phyloP scores from a whole-genome alignment of 2,888 invertebrate species.

The Ctena decussata region DNA sequence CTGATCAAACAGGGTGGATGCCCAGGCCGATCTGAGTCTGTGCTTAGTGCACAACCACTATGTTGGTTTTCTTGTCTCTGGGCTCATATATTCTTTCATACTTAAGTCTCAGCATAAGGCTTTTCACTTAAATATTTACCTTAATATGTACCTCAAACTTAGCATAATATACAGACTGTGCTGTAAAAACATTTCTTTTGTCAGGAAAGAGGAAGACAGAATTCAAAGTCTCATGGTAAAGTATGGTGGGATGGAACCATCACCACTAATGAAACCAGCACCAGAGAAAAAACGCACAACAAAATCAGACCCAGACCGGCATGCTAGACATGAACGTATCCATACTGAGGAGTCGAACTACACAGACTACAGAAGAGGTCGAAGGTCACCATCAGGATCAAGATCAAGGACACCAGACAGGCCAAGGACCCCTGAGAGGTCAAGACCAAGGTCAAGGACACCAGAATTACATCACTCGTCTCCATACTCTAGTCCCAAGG shows the following conservation, averaged over 20 bases:
- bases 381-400: conserved; percentile 40
- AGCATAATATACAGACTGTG: too few species aligned
- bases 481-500: conserved; percentile 41
- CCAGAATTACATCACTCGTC: conserved; percentile 40
- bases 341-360: conserved; percentile 49
- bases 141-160: too few species aligned
- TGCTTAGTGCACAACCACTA: too few species aligned
- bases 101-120: too few species aligned
- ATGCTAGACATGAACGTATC: conserved; percentile 27
- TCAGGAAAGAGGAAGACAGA: conserved; percentile 58
- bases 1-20: too few species aligned
- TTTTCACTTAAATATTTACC: too few species aligned
- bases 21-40: too few species aligned
- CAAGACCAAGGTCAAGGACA: conserved; percentile 42
- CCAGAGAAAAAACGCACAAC: conserved; percentile 30
- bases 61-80: too few species aligned
- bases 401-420: conserved; percentile 55
- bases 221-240: conserved; percentile 38
- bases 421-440: conserved; percentile 42
- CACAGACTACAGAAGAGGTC: conserved; percentile 47
- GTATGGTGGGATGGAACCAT: conserved; percentile 27
- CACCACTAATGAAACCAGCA: conserved; percentile 23
- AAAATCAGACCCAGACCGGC: conserved; percentile 46
- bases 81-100: too few species aligned
- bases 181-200: too few species aligned